phyloP scores from a whole-genome alignment of 2,797 vertebrate species.

The Staurois parvus region DNA sequence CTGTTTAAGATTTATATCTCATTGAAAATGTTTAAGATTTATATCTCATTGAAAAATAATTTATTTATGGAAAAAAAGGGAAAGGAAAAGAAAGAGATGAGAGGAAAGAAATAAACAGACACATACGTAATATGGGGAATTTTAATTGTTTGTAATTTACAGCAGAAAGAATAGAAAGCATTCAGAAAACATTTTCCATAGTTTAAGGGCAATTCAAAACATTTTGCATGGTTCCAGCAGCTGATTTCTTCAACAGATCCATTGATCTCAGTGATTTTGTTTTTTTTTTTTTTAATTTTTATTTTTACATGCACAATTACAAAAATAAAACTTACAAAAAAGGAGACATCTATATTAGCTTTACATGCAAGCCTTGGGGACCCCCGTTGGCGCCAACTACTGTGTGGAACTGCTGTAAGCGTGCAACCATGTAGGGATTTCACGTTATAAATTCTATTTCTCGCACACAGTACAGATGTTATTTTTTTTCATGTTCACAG shows the following conservation, averaged over 20 bases:
- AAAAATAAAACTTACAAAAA: slow-evolving; percentile 99
- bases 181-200: slow-evolving; percentile 99
- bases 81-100: no score
- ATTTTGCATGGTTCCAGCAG: slow-evolving; percentile 99
- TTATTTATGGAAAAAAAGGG: no score
- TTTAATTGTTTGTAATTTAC: slow-evolving; percentile 99
- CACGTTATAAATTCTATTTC: slow-evolving; percentile 92
- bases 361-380: slow-evolving; percentile 99
- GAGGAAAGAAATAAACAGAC: slow-evolving; percentile 60
- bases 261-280: slow-evolving; percentile 98
- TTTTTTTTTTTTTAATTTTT: no score
- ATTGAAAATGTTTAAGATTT: no score
- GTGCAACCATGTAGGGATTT: slow-evolving; percentile 98
- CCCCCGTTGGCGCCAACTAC: slow-evolving; percentile 92
- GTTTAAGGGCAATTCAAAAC: slow-evolving; percentile 99
- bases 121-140: slow-evolving; percentile 82
- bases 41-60: no score
- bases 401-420: slow-evolving; percentile 97
- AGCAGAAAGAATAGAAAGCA: slow-evolving; percentile 99
- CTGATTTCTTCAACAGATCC: slow-evolving; percentile 99
- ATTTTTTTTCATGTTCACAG: slow-evolving; percentile 70
- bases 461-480: slow-evolving; percentile 81
- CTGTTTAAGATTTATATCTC: no score
- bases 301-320: slow-evolving; percentile 98
- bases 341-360: slow-evolving; percentile 97